phyloP scores from a whole-genome alignment of 2,113 vertebrate species.

The Microcebus ravelobensis region DNA sequence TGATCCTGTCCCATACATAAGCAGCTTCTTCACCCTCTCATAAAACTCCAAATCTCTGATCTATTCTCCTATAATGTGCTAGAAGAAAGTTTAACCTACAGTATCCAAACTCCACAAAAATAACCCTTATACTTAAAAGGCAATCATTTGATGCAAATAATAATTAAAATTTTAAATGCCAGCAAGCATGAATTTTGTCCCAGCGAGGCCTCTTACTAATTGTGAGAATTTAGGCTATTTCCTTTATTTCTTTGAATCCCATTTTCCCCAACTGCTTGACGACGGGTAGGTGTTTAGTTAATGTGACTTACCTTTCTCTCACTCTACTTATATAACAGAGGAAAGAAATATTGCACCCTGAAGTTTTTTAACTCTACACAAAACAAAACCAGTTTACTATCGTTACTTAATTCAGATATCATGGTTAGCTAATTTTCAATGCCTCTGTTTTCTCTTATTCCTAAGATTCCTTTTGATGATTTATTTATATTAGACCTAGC shows the following conservation, averaged over 20 bases:
- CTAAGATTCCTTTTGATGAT: not conserved
- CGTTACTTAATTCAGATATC: not conserved
- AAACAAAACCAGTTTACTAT: not conserved
- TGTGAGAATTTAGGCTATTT: not conserved
- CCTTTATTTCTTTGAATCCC: not conserved
- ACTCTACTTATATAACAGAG: not conserved
- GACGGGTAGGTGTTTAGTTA: not conserved
- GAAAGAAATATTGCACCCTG: not conserved
- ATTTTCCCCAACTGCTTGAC: not conserved
- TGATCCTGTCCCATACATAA: not conserved
- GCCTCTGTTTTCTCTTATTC: not conserved
- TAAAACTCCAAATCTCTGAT: not conserved
- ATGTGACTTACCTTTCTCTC: not conserved
- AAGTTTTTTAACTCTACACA: not conserved
- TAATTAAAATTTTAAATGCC: not conserved
- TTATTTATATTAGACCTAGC: not conserved
- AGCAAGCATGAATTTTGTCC: not conserved
- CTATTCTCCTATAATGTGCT: not conserved
- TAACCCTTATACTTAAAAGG: conserved; percentile 21
- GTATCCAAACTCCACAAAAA: conserved; percentile 18
- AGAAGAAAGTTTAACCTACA: not conserved
- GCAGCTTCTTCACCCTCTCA: not conserved
- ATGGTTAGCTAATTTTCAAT: not conserved
- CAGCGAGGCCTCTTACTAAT: not conserved
- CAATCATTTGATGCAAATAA: conserved; percentile 27